A percentile compares a stretch with the other conserved stretches of the same genome.
Conservation (phyloP, 2,888 invertebrate genomes). For the Shargacucullia verbasci region DNA sequence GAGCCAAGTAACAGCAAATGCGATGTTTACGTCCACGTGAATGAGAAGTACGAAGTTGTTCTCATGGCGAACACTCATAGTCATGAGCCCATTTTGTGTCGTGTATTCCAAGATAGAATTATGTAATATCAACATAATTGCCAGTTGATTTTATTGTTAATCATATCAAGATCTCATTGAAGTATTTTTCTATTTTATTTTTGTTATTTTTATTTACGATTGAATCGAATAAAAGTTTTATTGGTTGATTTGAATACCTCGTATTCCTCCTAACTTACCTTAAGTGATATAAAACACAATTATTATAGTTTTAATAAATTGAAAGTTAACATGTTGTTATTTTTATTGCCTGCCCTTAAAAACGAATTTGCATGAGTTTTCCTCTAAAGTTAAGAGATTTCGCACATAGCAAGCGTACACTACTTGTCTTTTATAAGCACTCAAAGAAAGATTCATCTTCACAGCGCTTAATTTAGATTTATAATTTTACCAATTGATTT, state of each 20-base stretch:
- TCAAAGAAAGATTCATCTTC: too few relatives aligned
- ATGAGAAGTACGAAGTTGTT: constrained; percentile 74
- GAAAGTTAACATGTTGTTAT: neutral
- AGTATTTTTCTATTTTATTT: constrained; percentile 14
- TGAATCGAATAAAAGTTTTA: constrained; percentile 18
- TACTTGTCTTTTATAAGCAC: too few relatives aligned
- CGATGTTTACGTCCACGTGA: constrained; percentile 74
- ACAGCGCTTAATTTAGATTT: neutral
- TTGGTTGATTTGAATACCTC: constrained; percentile 2
- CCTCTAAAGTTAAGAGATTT: neutral
- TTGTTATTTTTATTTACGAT: constrained; percentile 12
- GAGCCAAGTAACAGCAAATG: constrained; percentile 72
- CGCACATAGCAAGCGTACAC: neutral
- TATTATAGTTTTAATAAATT: neutral
- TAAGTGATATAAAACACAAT: too few relatives aligned
- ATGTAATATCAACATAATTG: constrained; percentile 55
- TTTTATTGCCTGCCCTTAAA: too few relatives aligned
- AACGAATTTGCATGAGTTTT: neutral
- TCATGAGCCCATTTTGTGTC: constrained; percentile 76
- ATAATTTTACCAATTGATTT: constrained; percentile 12
- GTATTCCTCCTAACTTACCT: neutral
- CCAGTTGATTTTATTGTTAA: constrained; percentile 24
- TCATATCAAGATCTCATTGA: constrained; percentile 24
- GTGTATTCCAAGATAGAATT: constrained; percentile 74
- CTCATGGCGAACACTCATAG: constrained; percentile 72